A percentile compares a stretch with the other conserved stretches of the same genome.
Evolutionary conservation across 2,888 invertebrate species (phyloP).

Genomic region (Acronicta aceris): DNA sequence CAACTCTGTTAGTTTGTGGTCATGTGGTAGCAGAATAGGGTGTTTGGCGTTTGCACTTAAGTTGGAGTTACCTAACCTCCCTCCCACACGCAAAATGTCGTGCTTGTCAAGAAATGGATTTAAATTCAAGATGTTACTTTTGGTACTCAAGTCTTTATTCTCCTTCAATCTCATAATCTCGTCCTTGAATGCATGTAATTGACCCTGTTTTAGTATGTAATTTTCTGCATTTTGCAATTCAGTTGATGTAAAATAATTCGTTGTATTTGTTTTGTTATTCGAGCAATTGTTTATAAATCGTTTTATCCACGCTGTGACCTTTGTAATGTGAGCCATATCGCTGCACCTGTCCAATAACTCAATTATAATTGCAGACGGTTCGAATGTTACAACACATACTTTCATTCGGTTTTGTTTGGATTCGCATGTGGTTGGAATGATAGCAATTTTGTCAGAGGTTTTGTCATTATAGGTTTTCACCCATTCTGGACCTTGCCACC

Average conservation of each 20-base stretch:
- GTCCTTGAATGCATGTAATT: slow-evolving; percentile 4
- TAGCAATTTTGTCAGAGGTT: neutral
- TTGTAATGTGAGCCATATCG: slow-evolving; percentile 6
- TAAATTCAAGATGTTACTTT: slow-evolving; percentile 7
- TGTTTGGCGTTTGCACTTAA: no score
- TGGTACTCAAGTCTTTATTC: no score
- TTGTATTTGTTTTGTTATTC: neutral
- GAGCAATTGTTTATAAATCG: neutral
- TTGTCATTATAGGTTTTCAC: slow-evolving; percentile 2
- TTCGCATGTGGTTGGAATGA: slow-evolving; percentile 6
- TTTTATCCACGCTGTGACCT: slow-evolving; percentile 3
- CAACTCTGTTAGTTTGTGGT: no score
- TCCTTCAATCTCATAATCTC: slow-evolving; percentile 8
- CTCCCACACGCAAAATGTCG: no score
- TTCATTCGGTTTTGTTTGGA: slow-evolving; percentile 9
- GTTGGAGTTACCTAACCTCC: no score
- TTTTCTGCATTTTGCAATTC: slow-evolving; percentile 3
- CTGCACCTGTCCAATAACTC: slow-evolving; percentile 5
- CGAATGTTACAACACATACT: slow-evolving; percentile 3
- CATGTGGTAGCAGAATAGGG: no score
- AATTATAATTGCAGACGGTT: slow-evolving; percentile 1
- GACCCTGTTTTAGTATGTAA: slow-evolving; percentile 1
- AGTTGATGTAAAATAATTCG: neutral
- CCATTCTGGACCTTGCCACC: slow-evolving; percentile 7
- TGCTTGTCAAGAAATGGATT: slow-evolving; percentile 5